Conservation (phyloP, 1,140 invertebrate species). For the Polypedilum pembai region DNA sequence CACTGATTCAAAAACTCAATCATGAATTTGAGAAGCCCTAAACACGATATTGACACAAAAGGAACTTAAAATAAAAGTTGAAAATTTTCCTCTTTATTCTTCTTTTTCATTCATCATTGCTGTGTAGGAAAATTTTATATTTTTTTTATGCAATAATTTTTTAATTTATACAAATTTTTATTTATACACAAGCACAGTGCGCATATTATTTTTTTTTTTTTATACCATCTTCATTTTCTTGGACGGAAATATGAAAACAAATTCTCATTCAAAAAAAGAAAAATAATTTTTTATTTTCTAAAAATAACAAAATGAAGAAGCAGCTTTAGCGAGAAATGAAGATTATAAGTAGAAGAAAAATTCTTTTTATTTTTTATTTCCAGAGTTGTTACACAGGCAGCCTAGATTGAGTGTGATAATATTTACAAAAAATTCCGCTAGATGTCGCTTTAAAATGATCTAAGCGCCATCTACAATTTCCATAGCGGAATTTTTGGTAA, state of each 20-base stretch:
- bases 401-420: no score
- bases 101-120: background rate
- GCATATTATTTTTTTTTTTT: background rate
- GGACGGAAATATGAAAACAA: conserved; percentile 17
- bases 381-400: no score
- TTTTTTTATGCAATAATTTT: background rate
- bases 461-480: no score
- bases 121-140: background rate
- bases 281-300: no score
- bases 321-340: background rate
- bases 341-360: background rate
- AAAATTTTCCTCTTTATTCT: no score
- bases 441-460: no score
- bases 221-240: background rate
- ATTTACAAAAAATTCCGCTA: no score
- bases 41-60: no score
- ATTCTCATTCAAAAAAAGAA: background rate
- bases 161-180: background rate
- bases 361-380: background rate
- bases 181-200: conserved; percentile 17
- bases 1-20: no score
- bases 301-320: background rate
- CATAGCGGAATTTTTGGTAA: no score
- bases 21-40: no score
- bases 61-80: no score